These are phyloP conservation scores for Phrynocephalus vlangalii DNA, from an alignment of 2,797 vertebrate genomes.

Conservation along the genomic window DNA sequence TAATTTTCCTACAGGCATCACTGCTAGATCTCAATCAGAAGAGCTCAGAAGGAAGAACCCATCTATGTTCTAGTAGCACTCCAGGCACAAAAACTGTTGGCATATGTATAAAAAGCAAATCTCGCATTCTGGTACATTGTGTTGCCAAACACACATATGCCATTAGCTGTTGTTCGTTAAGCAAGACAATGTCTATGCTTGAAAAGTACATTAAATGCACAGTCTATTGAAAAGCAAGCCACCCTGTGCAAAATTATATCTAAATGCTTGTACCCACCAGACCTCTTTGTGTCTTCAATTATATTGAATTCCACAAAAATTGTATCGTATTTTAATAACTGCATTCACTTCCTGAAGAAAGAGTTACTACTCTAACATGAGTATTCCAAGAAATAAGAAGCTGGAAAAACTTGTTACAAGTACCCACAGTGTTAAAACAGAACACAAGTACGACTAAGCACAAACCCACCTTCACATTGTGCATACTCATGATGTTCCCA, in stretches of 20 bases:
- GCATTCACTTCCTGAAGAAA: background rate
- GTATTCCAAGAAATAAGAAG: background rate
- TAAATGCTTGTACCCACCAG: background rate
- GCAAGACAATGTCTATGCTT: background rate
- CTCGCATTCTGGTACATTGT: conserved; percentile 22
- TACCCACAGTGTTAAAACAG: background rate
- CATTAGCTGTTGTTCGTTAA: conserved; percentile 5
- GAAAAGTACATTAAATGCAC: background rate
- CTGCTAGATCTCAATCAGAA: conserved; percentile 39
- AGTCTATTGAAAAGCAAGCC: conserved; percentile 11
- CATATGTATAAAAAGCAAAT: conserved; percentile 35
- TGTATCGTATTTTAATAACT: conserved; percentile 8
- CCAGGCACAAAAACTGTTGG: conserved; percentile 38
- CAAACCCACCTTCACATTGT: conserved; percentile 93
- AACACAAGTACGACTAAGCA: background rate
- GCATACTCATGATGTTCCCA: conserved; percentile 99
- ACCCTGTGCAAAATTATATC: background rate
- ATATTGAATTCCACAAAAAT: background rate
- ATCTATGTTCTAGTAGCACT: conserved; percentile 27
- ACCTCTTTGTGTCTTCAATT: background rate
- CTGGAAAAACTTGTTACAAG: background rate
- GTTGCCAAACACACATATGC: conserved; percentile 7
- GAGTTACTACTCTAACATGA: background rate
- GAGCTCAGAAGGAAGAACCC: conserved; percentile 25
- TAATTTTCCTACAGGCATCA: conserved; percentile 29